Evolutionary conservation across 2,797 vertebrate genomes (phyloP), one percentile per base, ranked within the genome.

Genomic region (Neopelma chrysocephalum): DNA sequence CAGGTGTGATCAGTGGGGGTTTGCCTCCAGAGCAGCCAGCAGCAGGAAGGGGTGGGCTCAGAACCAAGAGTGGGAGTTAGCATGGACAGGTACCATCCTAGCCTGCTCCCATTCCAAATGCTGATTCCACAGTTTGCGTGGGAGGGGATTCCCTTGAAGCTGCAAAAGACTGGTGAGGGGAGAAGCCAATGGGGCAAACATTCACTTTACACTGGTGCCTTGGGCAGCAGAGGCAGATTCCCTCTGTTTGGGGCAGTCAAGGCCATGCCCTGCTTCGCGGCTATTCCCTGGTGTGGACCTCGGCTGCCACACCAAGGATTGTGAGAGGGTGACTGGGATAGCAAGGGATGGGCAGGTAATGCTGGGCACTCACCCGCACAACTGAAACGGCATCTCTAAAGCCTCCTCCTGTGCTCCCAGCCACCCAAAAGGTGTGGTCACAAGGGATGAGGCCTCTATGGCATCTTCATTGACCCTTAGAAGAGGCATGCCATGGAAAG

Each of bases 331-430:
- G 1, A 12, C 27, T 45, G 0, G 2, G 40, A 48, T 14, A 19
- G 32, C 1, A 2, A 10, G 17, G 26, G 14, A 2, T 0, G 0
- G 57, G 23, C 43, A 15, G 54, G 36, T 32, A 47, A 32, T 5
- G 0, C 36, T 26, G 16, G 42, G 32, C 69, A 43, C 8, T 22
- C 56, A 68, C 4, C 5, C 32, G 31, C 58, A 65, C 58, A 79
- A 62, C 84, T 65, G 73, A 53, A 65, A 47, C 26, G 60, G 34
- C 75, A 42, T 64, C 73, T 89, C 78, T 36, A 57, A 77, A 84
- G 68, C 56, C 19, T 72, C 25, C 12, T n/a, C 3, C 34, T 15
- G 12, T 29, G 31, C 34, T 11, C 60, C 68, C 3, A 6, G n/a
- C n/a, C 56, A 34, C 38, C 38, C 22, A 51, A 34, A 38, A 21